Base-by-base conservation (phyloP, 2,888 invertebrate species). In the Drosophila kambysellisi region DNA sequence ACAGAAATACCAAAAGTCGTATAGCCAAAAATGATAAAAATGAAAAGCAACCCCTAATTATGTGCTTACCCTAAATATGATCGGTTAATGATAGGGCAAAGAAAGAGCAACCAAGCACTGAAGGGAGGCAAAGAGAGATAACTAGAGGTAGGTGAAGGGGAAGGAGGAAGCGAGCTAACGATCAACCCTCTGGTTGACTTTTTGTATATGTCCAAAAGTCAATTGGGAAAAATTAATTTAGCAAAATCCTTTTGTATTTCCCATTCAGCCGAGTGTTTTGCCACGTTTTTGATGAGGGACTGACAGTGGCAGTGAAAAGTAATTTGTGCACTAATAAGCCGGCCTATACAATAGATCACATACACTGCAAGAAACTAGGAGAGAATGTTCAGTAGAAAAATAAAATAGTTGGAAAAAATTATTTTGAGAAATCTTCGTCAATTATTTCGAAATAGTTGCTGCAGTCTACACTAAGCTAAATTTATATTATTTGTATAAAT, bases 201-300 rank as follows among this genome's bases (percentile, higher is more conserved):
- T 80, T 70, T 78, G 68, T 79, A 51, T 79, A 48, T 71, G 70
- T 74, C 69, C 59, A 74, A 82, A 81, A 88, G 89, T 90, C 91
- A 90, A 90, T 90, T 90, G 89, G 83, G 86, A 88, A 83, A 89
- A 87, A 85, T 87, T 89, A 91, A 91, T 88, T 89, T 88, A 74
- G 80, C 80, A 76, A 74, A 79, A 88, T 88, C 76, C 82, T 63
- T 73, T 88, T 88, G 89, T 88, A 78, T 72, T 73, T 60, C 54
- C 41, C 58, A 76, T 71, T 73, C 66, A 57, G 74, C 83, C 72
- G 83, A 82, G 88, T 89, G 88, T 88, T 88, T 88, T 85, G 89
- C 85, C 76, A 81, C 77, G 77, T 62, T 83, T 75, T 86, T 90
- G 89, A 90, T 91, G 91, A 89, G 91, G 90, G 90, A 91, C 86